Evolutionary conservation across 2,113 vertebrate genomes (phyloP), one percentile per base, ranked within the genome.

Genomic region (Pimephales promelas): DNA sequence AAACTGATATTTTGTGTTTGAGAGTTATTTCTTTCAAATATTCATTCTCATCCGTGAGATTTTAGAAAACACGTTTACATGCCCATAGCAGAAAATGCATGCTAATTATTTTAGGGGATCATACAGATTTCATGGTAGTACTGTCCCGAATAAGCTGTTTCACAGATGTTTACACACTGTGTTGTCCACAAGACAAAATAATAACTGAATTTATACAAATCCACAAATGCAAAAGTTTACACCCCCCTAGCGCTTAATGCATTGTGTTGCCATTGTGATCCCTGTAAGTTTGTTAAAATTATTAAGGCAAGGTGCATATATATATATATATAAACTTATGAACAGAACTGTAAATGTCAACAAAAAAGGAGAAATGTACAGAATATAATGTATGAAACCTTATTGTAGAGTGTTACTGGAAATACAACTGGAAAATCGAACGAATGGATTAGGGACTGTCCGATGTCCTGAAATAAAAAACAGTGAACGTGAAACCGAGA

Each of bases 1-100:
- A 26, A 47, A 72, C 70, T 72, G 6, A 72, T 52, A 74, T 74
- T 74, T 74, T 47, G 31, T 52, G 16, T 52, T 31, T 20, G 24
- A 31, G 26, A 74, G 45, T 31, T 31, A n/a, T 26, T 47, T 24
- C n/a, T 71, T 71, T 66, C 14, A 20, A 28, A 66, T 14, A 14
- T 49, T 49, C 47, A 16, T 0, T 49, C 47, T 16, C 13, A 49
- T 66, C 14, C 18, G 28, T 31, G 31, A 6, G 66, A 68, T 36
- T 5, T 90, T 86, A 85, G 72, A 68, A 56, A 81, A 89, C 74
- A 1, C 13, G 3, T 64, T 64, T 31, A 64, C 61, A 49, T 5
- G 14, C 4, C 6, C 31, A 8, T 64, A 4, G 61, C 14, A 9
- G 62, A 34, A 66, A 49, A 49, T 49, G 13, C 3, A 16, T 64